Evolutionary conservation across 2,888 invertebrate species (phyloP).

Genomic region (Crocallis elinguaria): DNA sequence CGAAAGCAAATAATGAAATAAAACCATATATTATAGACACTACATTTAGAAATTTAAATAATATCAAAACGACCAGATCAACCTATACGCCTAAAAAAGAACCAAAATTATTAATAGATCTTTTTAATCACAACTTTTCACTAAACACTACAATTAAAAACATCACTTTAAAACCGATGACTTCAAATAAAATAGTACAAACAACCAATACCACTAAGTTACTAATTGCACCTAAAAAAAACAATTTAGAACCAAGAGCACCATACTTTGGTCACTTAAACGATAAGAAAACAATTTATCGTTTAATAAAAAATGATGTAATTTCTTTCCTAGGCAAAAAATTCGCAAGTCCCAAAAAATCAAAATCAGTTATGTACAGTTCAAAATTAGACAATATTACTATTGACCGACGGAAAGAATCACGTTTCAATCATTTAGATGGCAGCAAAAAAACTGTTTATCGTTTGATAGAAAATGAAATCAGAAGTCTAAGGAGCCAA

Average conservation of each 20-base stretch:
- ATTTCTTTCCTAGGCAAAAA: not conserved
- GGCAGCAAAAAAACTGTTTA: constrained; percentile 9
- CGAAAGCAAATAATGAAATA: not conserved
- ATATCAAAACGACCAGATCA: too few species aligned
- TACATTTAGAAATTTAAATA: too few species aligned
- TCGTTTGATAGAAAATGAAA: constrained; percentile 8
- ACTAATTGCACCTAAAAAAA: not conserved
- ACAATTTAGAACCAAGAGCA: not conserved
- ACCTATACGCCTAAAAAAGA: too few species aligned
- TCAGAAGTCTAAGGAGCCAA: constrained; percentile 13
- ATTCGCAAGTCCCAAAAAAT: not conserved
- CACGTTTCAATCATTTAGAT: not conserved
- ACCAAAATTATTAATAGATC: too few species aligned
- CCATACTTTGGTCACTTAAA: not conserved
- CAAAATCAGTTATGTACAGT: not conserved
- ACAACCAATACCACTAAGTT: not conserved
- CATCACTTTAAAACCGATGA: too few species aligned
- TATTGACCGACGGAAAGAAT: not conserved
- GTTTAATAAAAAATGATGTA: not conserved
- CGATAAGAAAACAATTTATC: not conserved
- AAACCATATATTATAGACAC: not conserved
- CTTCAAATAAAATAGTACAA: too few species aligned
- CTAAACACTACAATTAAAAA: too few species aligned
- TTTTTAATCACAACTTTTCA: too few species aligned
- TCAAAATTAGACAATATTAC: not conserved